Evolutionary conservation across 2,113 vertebrate species (phyloP), one percentile per base, ranked within the genome.

Genomic region (Zootoca vivipara): DNA sequence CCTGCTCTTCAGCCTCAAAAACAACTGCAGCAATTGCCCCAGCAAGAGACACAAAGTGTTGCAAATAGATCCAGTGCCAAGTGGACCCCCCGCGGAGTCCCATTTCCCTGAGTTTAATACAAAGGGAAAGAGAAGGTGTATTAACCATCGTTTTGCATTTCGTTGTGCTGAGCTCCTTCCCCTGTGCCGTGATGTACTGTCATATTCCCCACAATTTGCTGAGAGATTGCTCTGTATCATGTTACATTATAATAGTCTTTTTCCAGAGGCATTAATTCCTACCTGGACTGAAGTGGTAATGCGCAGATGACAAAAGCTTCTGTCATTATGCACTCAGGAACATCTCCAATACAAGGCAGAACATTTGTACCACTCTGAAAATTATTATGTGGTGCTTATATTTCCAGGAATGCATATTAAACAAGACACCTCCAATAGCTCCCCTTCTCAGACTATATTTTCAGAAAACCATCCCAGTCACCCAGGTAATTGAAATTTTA

Each of bases 191-290:
- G 85, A 89, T 83, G 62, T 46, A 65, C 1, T 26, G 58, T 26
- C 46, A 72, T 81, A 5, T 88, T 81, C 83, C 42, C 85, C 46
- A 86, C 58, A 91, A 74, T 62, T 88, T 85, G 72, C 73, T 89
- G 85, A 91, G 86, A 87, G 56, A 89, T 81, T 92, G n/a, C 83
- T 85, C 58, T 84, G 0, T 89, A 83, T 90, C 83, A 40, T 80
- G 12, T 78, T 89, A 26, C 8, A 62, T 73, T 86, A 78, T 52
- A 91, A 92, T 42, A 87, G 1, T 46, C 42, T 90, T 93, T 69
- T 92, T 95, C 73, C 58, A 89, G 52, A 35, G 38, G 0, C 69
- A 85, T 83, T 85, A 75, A 91, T 93, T 92, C 26, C n/a, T 90
- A 52, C 35, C 75, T 91, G 73, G 75, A 69, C 74, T 52, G 2